phyloP scores from a whole-genome alignment of 2,113 vertebrate species.

The Coturnix japonica region DNA sequence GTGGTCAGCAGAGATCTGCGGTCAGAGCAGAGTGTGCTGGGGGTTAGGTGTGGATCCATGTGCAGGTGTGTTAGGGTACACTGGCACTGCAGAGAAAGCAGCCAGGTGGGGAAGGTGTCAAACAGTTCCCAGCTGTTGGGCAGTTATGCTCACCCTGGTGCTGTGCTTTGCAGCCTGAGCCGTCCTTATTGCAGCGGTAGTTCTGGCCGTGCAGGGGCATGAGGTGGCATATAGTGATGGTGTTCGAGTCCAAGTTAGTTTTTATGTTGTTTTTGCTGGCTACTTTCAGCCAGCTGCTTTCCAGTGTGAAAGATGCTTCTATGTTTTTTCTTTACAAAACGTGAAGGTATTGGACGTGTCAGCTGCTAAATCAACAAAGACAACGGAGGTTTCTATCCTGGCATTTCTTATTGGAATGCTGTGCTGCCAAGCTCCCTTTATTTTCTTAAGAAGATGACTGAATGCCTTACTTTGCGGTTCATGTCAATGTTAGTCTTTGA shows the following conservation, averaged over 20 bases:
- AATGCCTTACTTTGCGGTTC: background rate
- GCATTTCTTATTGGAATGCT: slow-evolving; percentile 1
- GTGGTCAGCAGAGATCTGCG: background rate
- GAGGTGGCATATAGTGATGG: slow-evolving; percentile 21
- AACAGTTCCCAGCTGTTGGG: background rate
- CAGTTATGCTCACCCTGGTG: no score
- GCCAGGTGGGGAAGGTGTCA: background rate
- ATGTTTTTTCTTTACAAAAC: slow-evolving; percentile 45
- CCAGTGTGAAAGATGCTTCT: background rate
- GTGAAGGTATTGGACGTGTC: slow-evolving; percentile 45
- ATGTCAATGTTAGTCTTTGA: background rate
- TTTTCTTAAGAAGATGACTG: slow-evolving; percentile 37
- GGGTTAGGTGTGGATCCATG: rapidly evolving
- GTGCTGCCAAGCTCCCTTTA: slow-evolving; percentile 9
- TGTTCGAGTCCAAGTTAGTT: slow-evolving; percentile 30
- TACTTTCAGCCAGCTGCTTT: background rate
- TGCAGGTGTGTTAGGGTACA: rapidly evolving
- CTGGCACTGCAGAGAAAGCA: rapidly evolving
- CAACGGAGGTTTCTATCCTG: slow-evolving; percentile 52
- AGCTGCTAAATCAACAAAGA: slow-evolving; percentile 53
- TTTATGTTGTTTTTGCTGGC: slow-evolving; percentile 61
- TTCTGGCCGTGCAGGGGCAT: background rate
- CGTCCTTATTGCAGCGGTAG: background rate
- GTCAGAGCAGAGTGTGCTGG: background rate
- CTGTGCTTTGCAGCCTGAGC: background rate